Base-by-base conservation (phyloP, 35 echinoderm and acorn worm species). In the Chiridota heheva region DNA sequence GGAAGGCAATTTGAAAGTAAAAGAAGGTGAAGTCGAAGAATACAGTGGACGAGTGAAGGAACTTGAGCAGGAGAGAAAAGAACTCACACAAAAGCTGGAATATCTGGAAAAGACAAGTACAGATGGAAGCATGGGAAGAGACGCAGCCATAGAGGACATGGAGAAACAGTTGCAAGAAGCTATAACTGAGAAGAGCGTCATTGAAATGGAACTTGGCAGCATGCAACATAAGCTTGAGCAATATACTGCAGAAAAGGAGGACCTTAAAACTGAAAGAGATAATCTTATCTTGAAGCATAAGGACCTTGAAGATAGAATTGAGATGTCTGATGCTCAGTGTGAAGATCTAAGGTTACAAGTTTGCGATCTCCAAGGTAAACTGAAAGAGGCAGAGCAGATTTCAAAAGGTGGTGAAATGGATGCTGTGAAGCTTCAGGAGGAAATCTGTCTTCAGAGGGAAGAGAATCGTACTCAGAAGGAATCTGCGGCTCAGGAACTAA, bases 181-280 rank as follows among this genome's bases (percentile, higher is more conserved):
- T 15, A 51, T 58, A 18, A 35, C 67, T 24, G 67, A 70, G 25
- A 84, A 44, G 34, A 68, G 65, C 36, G 67, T 51, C 16, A 28
- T 84, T 16, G 46, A 22, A 29, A 18, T 84, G 17, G 63, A 72
- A 47, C 38, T 68, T 35, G 48, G 58, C 13, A 59, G 58, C 42
- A 46, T 24, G 51, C 66, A 69, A 7, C 67, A 69, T 38, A 26
- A 84, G 51, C 36, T 40, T 1, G 48, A 84, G 67, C 73, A 77
- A 44, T 10, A 30, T 30, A 37, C 35, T 41, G 39, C 47, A 6
- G 56, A 28, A 8, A 77, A 27, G 48, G 48, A 53, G 22, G 48
- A 10, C 22, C 10, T 13, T 13, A 10, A 53, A 53, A 53, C 10
- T 53, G 48, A 53, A 53, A 53, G 48, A 53, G 48, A 53, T 53